Base-by-base conservation (phyloP, 2,888 invertebrate species). In the Carcina quercana region DNA sequence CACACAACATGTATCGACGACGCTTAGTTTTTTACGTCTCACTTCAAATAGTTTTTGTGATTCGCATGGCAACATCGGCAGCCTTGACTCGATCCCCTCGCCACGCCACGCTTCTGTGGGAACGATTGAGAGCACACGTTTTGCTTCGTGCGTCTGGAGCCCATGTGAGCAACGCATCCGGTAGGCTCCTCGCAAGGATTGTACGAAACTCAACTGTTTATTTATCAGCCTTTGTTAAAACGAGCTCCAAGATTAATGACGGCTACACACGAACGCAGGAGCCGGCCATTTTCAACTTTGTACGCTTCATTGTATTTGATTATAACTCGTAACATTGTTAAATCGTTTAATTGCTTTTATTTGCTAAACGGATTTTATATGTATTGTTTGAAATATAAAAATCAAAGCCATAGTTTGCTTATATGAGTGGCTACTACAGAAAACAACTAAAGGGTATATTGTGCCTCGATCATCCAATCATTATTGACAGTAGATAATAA, bases 111-210 rank as follows among this genome's bases (percentile, higher is more conserved):
- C n/a, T 62, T 67, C 71, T 80, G 82, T 82, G 80, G 79, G 79
- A 80, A 78, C 70, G 58, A 63, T 56, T 53, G 58, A 55, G 65
- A 62, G 17, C 17, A 59, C 65, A 67, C 61, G 60, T 63, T 67
- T 62, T 64, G 60, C 63, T 54, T 51, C 51, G 63, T 40, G 50
- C 73, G 79, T 74, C 75, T 80, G 82, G 70, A 60, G 61, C 49
- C 70, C 82, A 82, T 78, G 72, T 82, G 82, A 82, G 74, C 60
- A 48, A 51, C 68, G 72, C 73, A 76, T 78, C 78, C 78, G 79
- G 75, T 63, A 49, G 51, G 56, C 53, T 61, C 54, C 55, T 58
- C 55, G 51, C 55, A 58, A 59, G 60, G 56, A 53, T 19, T 33
- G 17, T 51, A 47, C 47, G 59, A 55, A 51, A 47, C 47, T 40